A percentile compares a stretch with the other conserved stretches of the same genome.
Conservation (phyloP, 2,888 invertebrate species). For the Blomia tropicalis region DNA sequence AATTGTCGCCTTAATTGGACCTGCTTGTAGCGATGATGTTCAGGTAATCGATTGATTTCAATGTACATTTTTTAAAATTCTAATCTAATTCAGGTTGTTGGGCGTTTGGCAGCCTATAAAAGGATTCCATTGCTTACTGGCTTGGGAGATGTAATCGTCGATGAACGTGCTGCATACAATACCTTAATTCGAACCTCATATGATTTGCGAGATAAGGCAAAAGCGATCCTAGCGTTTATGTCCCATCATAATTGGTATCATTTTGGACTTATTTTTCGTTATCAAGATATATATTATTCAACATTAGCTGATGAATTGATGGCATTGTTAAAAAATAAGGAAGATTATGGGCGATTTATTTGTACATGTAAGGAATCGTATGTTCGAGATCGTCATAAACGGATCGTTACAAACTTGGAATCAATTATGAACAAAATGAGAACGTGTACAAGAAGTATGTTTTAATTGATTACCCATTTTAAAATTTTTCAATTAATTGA, state of each 20-base stretch:
- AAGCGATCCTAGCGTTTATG: slow-evolving; percentile 29
- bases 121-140: slow-evolving; percentile 30
- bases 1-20: slow-evolving; percentile 29
- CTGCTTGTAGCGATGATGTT: slow-evolving; percentile 31
- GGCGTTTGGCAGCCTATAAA: slow-evolving; percentile 27
- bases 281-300: slow-evolving; percentile 29
- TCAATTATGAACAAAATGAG: slow-evolving; percentile 27
- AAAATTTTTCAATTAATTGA: not conserved
- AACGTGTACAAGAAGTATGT: slow-evolving; percentile 29
- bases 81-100: slow-evolving; percentile 26
- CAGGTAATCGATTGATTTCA: slow-evolving; percentile 19
- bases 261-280: slow-evolving; percentile 28
- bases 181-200: slow-evolving; percentile 30
- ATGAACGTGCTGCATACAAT: slow-evolving; percentile 26
- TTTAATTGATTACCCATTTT: not conserved
- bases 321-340: not conserved
- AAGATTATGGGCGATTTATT: slow-evolving; percentile 15
- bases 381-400: slow-evolving; percentile 26
- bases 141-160: slow-evolving; percentile 28
- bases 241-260: slow-evolving; percentile 27
- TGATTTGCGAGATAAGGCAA: slow-evolving; percentile 29
- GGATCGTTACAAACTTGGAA: slow-evolving; percentile 27
- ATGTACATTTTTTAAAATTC: not conserved
- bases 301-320: slow-evolving; percentile 27
- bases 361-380: slow-evolving; percentile 28